phyloP scores from a whole-genome alignment of 1,140 invertebrate species.

The Euura lappo region DNA sequence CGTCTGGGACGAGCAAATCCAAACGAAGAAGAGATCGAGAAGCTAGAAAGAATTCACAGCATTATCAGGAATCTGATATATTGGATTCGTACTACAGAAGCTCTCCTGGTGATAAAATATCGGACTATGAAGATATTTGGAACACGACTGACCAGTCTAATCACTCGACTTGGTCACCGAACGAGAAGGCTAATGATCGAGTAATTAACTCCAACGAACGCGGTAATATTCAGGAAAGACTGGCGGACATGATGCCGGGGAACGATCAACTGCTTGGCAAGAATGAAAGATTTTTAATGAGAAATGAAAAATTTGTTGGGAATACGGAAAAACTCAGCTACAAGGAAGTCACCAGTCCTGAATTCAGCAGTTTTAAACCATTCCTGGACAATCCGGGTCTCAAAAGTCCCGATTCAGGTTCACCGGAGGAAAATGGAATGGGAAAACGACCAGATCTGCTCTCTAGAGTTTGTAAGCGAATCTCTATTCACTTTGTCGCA shows the following conservation, averaged over 20 bases:
- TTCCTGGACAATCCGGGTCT: constrained; percentile 31
- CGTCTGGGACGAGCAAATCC: constrained; percentile 53
- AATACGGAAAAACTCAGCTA: constrained; percentile 49
- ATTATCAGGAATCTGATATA: constrained; percentile 83
- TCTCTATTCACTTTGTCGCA: not conserved
- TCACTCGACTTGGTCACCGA: constrained; percentile 63
- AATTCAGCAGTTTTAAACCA: constrained; percentile 57
- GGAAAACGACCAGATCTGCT: constrained; percentile 70
- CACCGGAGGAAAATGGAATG: constrained; percentile 50
- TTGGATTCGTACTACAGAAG: constrained; percentile 87
- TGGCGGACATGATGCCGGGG: constrained; percentile 30
- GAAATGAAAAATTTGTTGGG: constrained; percentile 55
- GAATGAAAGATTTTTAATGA: constrained; percentile 52
- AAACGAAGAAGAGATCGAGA: constrained; percentile 53
- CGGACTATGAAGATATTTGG: constrained; percentile 96
- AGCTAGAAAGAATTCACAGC: constrained; percentile 61
- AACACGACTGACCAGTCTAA: constrained; percentile 62
- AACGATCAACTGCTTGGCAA: constrained; percentile 35
- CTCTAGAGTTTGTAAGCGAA: constrained; percentile 69
- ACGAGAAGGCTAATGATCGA: constrained; percentile 54
- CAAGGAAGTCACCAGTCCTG: constrained; percentile 53
- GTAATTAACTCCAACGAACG: constrained; percentile 40
- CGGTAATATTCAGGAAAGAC: constrained; percentile 28
- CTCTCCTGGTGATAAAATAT: constrained; percentile 87
- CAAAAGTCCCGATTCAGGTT: constrained; percentile 37